These are phyloP conservation scores for Geotrupes spiniger DNA, from an alignment of 2,888 invertebrate species.

Conservation along the genomic window DNA sequence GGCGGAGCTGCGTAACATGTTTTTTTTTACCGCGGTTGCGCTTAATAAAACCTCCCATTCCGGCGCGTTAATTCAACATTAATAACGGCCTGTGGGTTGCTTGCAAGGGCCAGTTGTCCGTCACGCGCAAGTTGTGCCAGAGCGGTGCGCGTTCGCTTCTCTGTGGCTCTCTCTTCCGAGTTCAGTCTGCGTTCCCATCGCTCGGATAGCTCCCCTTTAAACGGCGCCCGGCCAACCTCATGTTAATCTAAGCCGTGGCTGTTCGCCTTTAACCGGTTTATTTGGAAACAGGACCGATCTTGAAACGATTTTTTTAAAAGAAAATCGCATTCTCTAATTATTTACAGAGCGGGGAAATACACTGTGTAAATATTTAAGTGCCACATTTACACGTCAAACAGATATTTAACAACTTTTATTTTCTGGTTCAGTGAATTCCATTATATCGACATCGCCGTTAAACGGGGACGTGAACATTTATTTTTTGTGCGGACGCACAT, in stretches of 20 bases:
- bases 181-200: background rate
- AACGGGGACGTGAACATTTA: no score
- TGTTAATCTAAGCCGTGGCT: background rate
- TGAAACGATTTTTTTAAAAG: background rate
- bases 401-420: no score
- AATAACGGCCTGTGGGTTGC: slow-evolving; percentile 23
- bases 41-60: slow-evolving; percentile 18
- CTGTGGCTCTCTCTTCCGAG: slow-evolving; percentile 1
- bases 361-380: no score
- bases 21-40: slow-evolving; percentile 3
- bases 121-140: background rate
- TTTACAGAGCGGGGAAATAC: no score
- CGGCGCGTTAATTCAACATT: slow-evolving; percentile 26
- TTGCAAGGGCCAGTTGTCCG: background rate
- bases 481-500: no score
- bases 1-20: background rate
- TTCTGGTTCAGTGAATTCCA: no score
- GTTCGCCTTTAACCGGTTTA: slow-evolving; percentile 12
- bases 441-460: no score
- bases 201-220: slow-evolving; percentile 22
- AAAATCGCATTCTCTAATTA: no score
- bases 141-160: background rate
- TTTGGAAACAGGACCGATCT: background rate
- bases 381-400: no score
- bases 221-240: slow-evolving; percentile 3